Conservation (phyloP, 2,113 vertebrate genomes). For the Puntigrus tetrazona region DNA sequence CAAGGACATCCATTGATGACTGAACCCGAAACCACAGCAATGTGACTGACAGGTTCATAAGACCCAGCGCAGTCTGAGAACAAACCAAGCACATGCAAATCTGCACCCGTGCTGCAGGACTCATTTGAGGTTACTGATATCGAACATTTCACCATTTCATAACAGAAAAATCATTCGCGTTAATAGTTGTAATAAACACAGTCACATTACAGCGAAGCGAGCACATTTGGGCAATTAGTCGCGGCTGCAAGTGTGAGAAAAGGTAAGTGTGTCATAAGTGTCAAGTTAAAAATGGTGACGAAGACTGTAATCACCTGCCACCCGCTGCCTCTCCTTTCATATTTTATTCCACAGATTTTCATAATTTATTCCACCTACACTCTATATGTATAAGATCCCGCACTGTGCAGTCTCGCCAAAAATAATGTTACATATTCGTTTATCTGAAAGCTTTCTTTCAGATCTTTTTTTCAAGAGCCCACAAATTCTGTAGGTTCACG, state of each 20-base stretch:
- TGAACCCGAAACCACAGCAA: background rate
- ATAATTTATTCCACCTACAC: constrained; percentile 45
- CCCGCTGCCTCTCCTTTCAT: constrained; percentile 30
- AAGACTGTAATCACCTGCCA: constrained; percentile 27
- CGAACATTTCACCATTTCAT: background rate
- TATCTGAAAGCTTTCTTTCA: background rate
- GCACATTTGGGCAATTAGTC: background rate
- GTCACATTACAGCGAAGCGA: background rate
- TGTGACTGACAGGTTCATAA: background rate
- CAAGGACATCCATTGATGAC: background rate
- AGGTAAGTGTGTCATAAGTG: constrained; percentile 17
- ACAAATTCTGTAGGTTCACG: background rate
- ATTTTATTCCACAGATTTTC: constrained; percentile 23
- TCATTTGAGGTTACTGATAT: background rate
- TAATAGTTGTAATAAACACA: background rate
- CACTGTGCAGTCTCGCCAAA: constrained; percentile 6
- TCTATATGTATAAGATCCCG: constrained; percentile 18
- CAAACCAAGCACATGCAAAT: background rate
- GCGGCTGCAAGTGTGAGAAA: background rate
- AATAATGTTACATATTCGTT: background rate
- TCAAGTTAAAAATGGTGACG: constrained; percentile 9
- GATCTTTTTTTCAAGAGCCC: no score
- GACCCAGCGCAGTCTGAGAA: background rate
- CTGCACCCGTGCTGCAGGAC: background rate
- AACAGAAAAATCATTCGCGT: background rate